Evolutionary conservation across 2,113 vertebrate species (phyloP), one percentile per base, ranked within the genome.

Genomic region (Ranitomeya imitator): DNA sequence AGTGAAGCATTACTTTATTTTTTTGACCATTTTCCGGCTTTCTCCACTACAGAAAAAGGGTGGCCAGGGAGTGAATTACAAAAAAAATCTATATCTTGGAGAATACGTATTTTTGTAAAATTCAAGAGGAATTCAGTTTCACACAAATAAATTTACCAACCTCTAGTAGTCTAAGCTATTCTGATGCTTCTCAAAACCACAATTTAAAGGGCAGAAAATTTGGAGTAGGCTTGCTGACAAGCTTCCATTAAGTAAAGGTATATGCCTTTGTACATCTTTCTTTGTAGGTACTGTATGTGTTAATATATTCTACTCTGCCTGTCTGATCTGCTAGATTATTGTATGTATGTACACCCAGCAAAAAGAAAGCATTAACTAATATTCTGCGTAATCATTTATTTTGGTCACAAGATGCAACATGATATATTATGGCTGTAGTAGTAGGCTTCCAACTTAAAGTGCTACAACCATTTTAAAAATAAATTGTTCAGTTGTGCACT

Each of bases 391-490:
- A 69, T 26, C 14, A 31, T 69, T 23, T 83, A 14, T 83, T 23
- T 55, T 84, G 65, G 21, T n/a, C 54, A 69, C 6, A 21, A 6
- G 37, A 26, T 83, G 16, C 26, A 18, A n/a, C 80, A 71, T 54
- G 63, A 84, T 84, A 54, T 71, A 84, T 84, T 84, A 26, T 16
- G 45, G n/a, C 51, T 55, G 45, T 23, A 83, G 63, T 21, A 69
- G 51, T 69, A 67, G 69, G 61, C 81, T 54, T 84, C 52, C 67
- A 54, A 67, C n/a, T 71, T 84, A 84, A 55, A 84, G n/a, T 69
- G 65, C 63, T 84, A 83, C 31, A 26, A 69, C 81, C 61, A 63
- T 83, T 83, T 83, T 16, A 83, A 54, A 54, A 84, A 86, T 52
- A 77, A 86, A 86, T 86, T 77, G 73, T 78, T 86, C 57, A 78